A percentile compares a stretch with the other conserved stretches of the same genome.
phyloP scores from a whole-genome alignment of 1,140 invertebrate genomes.

The Papilio machaon region DNA sequence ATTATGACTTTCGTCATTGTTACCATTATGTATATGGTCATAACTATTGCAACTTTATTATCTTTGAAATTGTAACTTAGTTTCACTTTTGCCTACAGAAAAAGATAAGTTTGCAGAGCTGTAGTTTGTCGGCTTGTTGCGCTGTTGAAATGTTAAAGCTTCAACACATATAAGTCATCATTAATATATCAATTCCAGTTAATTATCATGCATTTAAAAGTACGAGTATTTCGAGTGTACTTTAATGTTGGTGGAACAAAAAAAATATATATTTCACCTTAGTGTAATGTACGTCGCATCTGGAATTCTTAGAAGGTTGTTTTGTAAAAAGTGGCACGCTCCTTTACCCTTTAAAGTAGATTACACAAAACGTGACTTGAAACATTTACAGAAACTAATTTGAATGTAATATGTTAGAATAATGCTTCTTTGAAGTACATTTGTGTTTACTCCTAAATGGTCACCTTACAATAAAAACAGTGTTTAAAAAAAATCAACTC shows the following conservation, averaged over 20 bases:
- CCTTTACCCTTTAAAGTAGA: constrained; percentile 15
- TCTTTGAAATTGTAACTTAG: too few relatives aligned
- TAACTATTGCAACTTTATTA: too few relatives aligned
- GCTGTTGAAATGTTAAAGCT: too few relatives aligned
- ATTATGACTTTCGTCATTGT: too few relatives aligned
- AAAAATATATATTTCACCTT: background rate
- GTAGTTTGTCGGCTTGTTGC: too few relatives aligned
- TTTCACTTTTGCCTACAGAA: too few relatives aligned
- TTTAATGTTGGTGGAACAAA: background rate
- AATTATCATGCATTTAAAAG: background rate
- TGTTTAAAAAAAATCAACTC: background rate
- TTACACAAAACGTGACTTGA: constrained; percentile 11
- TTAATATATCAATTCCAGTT: too few relatives aligned
- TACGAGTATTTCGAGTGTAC: background rate
- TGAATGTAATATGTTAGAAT: background rate
- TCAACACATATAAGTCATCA: too few relatives aligned
- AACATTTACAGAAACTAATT: background rate
- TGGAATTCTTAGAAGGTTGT: background rate
- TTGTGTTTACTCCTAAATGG: background rate
- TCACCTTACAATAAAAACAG: background rate
- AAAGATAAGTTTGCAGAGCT: too few relatives aligned
- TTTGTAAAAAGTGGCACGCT: background rate
- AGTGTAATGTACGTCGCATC: background rate
- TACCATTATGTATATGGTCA: too few relatives aligned
- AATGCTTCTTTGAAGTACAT: background rate